Evolutionary conservation across 2,888 invertebrate genomes (phyloP), one percentile per base, ranked within the genome.

Genomic region (Allygus modestus): DNA sequence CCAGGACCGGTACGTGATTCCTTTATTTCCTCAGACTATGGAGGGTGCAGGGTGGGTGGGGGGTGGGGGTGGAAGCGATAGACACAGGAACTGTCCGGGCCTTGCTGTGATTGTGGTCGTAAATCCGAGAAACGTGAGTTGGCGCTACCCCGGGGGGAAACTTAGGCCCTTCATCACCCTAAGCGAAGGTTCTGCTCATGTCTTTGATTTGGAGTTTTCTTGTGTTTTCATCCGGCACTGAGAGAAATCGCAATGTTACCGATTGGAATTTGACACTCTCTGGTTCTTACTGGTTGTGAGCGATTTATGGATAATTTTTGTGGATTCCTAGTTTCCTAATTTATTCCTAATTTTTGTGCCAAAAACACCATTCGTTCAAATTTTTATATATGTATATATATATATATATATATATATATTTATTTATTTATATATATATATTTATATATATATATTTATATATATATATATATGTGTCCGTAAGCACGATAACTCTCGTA

Each of bases 81-180:
- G 4, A 9, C 2, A 23, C 58, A 23, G 58, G 23, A 1, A 26
- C 51, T 77, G 77, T 77, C 83, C 73, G 51, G 83, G n/a, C 37
- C 26, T 4, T 9, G 9, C 5, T 31, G 77, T 26, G 46, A 85
- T 85, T 85, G 85, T 79, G 85, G 85, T 83, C 82, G 85, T 85
- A 85, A 85, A 85, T 85, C 81, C 85, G 85, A 54, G 41, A 26
- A 75, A 85, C 85, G 85, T 85, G 85, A 31, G 46, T 77, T 51
- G 69, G 69, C 33, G 20, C n/a, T 20, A 26, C 4, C 33, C 33
- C 2, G 17, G 28, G 41, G 73, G 41, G 41, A 20, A 73, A 73
- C 73, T 73, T 73, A 7, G 20, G 37, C 43, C 41, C 73, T 73
- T 41, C 73, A 73, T 73, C 73, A 73, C 73, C 33, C 12, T 46